Evolutionary conservation across 2,797 vertebrate species (phyloP), one percentile per base, ranked within the genome.

Genomic region (Chromis chromis): DNA sequence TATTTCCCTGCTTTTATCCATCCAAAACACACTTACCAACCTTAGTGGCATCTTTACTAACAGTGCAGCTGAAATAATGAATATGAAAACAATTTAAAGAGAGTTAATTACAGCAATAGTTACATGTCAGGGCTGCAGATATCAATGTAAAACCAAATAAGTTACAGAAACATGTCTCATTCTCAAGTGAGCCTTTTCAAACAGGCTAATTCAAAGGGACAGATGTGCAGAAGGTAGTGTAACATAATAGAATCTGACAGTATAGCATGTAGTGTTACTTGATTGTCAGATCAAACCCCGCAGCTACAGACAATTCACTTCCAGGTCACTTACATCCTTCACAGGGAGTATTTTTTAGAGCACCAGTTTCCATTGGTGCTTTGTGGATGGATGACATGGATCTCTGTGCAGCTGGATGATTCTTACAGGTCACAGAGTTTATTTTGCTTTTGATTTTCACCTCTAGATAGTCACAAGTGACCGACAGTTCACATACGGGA

Each of bases 281-380:
- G 40, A 1, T 7, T 73, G 16, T 33, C 2, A 28, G 46, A 39
- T 31, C 11, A 11, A 58, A 48, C 24, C 81, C 62, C 25, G 36
- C 53, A 46, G 80, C 58, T 48, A 44, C n/a, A 70, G 61, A 55
- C 52, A 1, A 44, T 22, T 67, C 71, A 67, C 58, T 78, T 78
- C 74, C 69, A 71, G 76, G 76, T 84, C 71, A 56, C 64, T 68
- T 54, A 28, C 50, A 28, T 13, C 63, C 12, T 48, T 5, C n/a
- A 8, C 61, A 64, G 56, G 2, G 24, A 62, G 44, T n/a, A 39
- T 73, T 68, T 49, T 49, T 4, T 53, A 31, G 49, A 44, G 22
- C 9, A 57, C 53, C 19, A 60, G 33, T 76, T 72, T 76, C 46
- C 28, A n/a, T 27, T 55, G 31, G 21, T 58, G 68, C 52, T 36